Evolutionary conservation across 30 jellyfish, hydroid and myxozoan species (phyloP), one percentile per base, ranked within the genome.

Genomic region (Cassiopea xamachana): DNA sequence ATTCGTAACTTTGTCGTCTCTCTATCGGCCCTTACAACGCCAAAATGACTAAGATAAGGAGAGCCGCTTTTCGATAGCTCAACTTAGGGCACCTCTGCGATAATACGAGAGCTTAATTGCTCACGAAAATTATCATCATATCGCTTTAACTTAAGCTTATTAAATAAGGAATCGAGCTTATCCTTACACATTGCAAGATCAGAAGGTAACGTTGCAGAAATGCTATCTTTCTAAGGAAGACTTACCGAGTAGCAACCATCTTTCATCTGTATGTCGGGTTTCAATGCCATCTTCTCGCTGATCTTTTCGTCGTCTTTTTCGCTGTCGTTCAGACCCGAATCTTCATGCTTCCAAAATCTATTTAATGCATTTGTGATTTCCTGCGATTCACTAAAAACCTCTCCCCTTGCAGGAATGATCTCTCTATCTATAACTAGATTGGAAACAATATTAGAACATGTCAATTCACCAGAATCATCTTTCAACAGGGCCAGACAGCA

Each of bases 241-340:
- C 94, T 87, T 78, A 87, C 94, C 82, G 60, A 69, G 73, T 87
- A 87, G 46, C 90, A 67, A 27, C 64, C 74, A 59, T 47, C 89
- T 14, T 46, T 60, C 78, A 87, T 60, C 77, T 87, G 77, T 13
- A 77, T 87, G 60, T 77, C 69, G 79, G 78, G 64, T 82, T 75
- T 76, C 51, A 44, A 7, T 39, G 9, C 77, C 18, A 59, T n/a
- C n/a, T 45, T 69, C 27, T 59, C 81, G 51, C 2, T 18, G 15
- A 18, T 27, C 51, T 73, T 55, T 49, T 39, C 83, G 55, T n/a
- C 12, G 39, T 13, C 72, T 73, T 60, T 73, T 55, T 55, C 64
- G 64, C 12, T 55, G 7, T 55, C 64, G 64, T 6, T 10, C 77
- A 87, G 55, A 48, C 94, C 90, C 48, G 60, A 14, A 12, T 62